Percentiles rank a stretch among this genome's conserved stretches.
phyloP scores from a whole-genome alignment of 2,113 vertebrate genomes.

The Rhizomys pruinosus region DNA sequence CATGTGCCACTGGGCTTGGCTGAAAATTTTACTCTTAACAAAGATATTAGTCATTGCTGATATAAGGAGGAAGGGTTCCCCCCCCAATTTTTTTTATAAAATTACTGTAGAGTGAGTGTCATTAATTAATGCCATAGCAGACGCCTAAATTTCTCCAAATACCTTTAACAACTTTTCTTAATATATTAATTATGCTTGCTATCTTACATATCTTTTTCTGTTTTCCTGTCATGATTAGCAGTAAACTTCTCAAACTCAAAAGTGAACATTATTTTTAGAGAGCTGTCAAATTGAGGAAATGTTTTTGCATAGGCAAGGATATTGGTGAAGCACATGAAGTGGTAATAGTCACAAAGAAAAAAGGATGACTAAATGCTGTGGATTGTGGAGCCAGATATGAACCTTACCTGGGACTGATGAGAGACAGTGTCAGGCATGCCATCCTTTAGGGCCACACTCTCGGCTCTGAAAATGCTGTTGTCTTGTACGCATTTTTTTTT shows the following conservation, averaged over 20 bases:
- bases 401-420: neutral
- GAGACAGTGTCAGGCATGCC: neutral
- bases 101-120: neutral
- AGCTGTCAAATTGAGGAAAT: neutral
- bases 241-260: constrained; percentile 3
- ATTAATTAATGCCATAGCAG: constrained; percentile 67
- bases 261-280: constrained; percentile 60
- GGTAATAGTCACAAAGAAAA: neutral
- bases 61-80: neutral
- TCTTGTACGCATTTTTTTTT: too few species aligned
- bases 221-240: constrained; percentile 50
- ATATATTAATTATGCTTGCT: constrained; percentile 56
- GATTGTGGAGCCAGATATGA: neutral
- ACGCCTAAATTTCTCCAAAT: constrained; percentile 54
- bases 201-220: constrained; percentile 52
- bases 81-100: constrained; percentile 15
- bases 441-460: neutral
- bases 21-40: neutral
- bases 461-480: neutral
- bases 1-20: neutral
- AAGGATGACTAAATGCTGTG: neutral
- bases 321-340: neutral
- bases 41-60: neutral
- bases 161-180: constrained; percentile 48
- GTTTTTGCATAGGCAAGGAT: constrained; percentile 12